Percentiles rank a stretch among this genome's conserved stretches.
Conservation (phyloP, 2,113 vertebrate species). For the Clarias batrachus region DNA sequence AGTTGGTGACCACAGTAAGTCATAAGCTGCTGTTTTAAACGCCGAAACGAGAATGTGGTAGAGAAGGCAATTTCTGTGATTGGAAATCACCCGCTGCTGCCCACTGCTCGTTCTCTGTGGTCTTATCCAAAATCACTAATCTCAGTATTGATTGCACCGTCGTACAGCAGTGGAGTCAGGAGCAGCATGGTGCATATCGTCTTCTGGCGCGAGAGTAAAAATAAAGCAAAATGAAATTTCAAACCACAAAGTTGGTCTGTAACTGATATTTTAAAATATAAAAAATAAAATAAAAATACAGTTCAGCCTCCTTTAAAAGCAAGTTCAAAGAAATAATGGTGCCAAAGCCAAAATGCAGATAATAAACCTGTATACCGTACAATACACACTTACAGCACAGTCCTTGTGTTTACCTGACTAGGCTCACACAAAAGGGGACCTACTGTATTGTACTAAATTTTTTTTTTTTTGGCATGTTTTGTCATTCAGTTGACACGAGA, state of each 20-base stretch:
- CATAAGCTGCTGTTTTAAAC: background rate
- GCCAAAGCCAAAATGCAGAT: background rate
- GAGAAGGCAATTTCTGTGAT: background rate
- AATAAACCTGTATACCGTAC: background rate
- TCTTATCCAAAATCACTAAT: background rate
- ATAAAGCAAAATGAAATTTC: background rate
- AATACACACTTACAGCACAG: background rate
- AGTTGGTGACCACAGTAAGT: background rate
- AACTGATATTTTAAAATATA: background rate
- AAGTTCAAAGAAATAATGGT: background rate
- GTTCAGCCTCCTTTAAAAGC: background rate
- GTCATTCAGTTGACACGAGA: too few relatives aligned
- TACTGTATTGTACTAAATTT: too few relatives aligned
- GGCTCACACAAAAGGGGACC: too few relatives aligned
- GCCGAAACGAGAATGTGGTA: background rate
- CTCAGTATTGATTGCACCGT: background rate
- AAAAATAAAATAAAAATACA: background rate
- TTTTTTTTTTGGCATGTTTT: too few relatives aligned
- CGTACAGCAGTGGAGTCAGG: background rate
- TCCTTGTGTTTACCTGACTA: background rate
- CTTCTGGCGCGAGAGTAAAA: background rate
- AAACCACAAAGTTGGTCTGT: background rate
- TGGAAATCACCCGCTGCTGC: background rate
- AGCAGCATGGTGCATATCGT: background rate
- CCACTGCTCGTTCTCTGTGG: background rate